Evolutionary conservation across 2,797 vertebrate genomes (phyloP), one percentile per base, ranked within the genome.

Genomic region (Ciconia nigra): DNA sequence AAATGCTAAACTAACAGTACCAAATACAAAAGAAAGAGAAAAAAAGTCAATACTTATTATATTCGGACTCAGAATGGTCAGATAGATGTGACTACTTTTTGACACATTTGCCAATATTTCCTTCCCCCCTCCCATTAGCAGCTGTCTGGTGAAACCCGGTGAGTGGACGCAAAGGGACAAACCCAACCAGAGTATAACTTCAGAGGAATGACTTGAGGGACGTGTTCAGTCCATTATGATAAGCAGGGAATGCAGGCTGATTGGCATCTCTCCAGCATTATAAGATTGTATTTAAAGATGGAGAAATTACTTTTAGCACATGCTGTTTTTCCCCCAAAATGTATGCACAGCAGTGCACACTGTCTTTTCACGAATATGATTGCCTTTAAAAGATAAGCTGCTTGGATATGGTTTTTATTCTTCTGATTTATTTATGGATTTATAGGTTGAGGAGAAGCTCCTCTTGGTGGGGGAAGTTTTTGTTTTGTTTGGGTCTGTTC

Each of bases 61-160:
- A 87, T 89, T 90, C 69, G 63, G 73, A 35, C 65, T 92, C 59
- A 63, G 81, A 85, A 85, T 70, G 79, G 90, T 87, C 71, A 84
- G 65, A 91, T 22, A 96, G 65, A 83, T 87, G 86, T 72, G 73
- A 77, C 82, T 66, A 89, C 46, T 93, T 96, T 93, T 89, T 91
- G 83, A 92, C 84, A 95, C 65, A 65, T 91, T 88, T 93, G 80
- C 87, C 91, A 72, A 74, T 93, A 95, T 80, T 90, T 86, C 35
- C 52, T 87, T 77, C 57, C 33, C 37, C 28, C 29, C 35, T 72
- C 66, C 57, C 80, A 72, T 90, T 94, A 86, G 65, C 71, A 84
- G 61, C 71, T 91, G 61, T 82, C 94, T 89, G 87, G 73, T 7
- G 11, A 92, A 90, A 87, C 63, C 55, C 6, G 8, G 57, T 54